These are phyloP conservation scores for Lochmaea capreae DNA, from an alignment of 2,888 invertebrate species.

Conservation along the genomic window DNA sequence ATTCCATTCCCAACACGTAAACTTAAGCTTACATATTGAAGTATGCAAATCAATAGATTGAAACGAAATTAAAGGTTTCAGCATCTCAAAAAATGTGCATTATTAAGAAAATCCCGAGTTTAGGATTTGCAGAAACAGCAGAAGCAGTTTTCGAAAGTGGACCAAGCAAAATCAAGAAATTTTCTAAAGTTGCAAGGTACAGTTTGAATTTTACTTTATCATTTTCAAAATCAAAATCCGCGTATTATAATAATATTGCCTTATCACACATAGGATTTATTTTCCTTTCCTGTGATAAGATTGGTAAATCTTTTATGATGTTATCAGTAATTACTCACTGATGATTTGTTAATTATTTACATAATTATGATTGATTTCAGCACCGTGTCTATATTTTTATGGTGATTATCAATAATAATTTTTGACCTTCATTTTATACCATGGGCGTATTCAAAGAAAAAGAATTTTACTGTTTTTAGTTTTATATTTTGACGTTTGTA, in stretches of 20 bases:
- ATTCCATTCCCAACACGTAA: not conserved
- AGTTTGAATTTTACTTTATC: not conserved
- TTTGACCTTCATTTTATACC: no score
- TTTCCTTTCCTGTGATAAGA: not conserved
- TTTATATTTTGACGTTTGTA: no score
- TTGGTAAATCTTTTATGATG: no score
- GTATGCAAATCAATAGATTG: not conserved
- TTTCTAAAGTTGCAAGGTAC: slow-evolving; percentile 76
- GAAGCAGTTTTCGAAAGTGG: slow-evolving; percentile 85
- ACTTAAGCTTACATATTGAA: not conserved
- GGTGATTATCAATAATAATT: no score
- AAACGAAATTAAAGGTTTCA: slow-evolving; percentile 72
- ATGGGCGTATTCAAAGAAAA: no score
- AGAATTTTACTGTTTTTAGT: no score
- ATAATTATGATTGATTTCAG: no score
- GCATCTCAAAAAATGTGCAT: slow-evolving; percentile 82
- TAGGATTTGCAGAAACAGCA: slow-evolving; percentile 88
- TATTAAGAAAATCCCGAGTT: slow-evolving; percentile 75
- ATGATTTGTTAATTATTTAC: no score
- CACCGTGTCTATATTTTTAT: no score
- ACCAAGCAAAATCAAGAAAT: slow-evolving; percentile 72
- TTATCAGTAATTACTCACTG: no score
- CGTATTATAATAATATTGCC: not conserved
- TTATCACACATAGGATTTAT: not conserved
- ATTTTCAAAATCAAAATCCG: not conserved